Evolutionary conservation across 2,888 invertebrate genomes (phyloP), one percentile per base, ranked within the genome.

Genomic region (Dryobotodes eremita): DNA sequence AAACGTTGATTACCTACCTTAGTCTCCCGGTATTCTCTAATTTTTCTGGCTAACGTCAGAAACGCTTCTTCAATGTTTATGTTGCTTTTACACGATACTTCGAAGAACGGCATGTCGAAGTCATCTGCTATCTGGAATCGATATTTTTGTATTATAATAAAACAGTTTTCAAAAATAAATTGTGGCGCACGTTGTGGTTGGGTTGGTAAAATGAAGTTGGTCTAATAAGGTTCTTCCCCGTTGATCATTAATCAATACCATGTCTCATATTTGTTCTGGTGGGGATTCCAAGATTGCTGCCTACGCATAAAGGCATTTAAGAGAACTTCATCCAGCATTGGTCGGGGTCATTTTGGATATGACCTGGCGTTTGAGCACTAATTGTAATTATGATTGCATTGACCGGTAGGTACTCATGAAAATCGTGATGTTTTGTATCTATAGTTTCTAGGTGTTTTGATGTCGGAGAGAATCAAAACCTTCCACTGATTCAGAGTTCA

Each of bases 101-200:
- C 98, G 93, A 98, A 98, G 93, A 98, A 98, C 55, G 98, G 98
- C 97, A 98, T 98, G 89, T 98, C 98, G 91, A 98, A 98, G 93
- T 98, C 98, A 91, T 98, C 98, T 0, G 98, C 98, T 95, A 98
- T 98, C 98, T 98, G 95, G 96, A 97, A 75, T 69, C 3, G 31
- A 46, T 46, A 17, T 65, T 17, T 72, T 70, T 73, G 15, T 17
- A 7, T 46, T n/a, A 46, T 17, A 46, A 46, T 17, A 46, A 73
- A 73, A 17, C 8, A 13, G 8, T 62, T 42, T 36, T 23, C 26
- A 17, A 31, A 26, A 26, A 50, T 26, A 50, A 26, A 23, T 48
- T 23, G 10, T 15, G 31, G 5, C 23, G 31, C 23, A 8, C 0
- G 48, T 26, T 31, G 17, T 31, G 46, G 1, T 53, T 46, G 13